Evolutionary conservation across 2,888 invertebrate species (phyloP), one percentile per base, ranked within the genome.

Genomic region (Scrobipalpa atriplicella): DNA sequence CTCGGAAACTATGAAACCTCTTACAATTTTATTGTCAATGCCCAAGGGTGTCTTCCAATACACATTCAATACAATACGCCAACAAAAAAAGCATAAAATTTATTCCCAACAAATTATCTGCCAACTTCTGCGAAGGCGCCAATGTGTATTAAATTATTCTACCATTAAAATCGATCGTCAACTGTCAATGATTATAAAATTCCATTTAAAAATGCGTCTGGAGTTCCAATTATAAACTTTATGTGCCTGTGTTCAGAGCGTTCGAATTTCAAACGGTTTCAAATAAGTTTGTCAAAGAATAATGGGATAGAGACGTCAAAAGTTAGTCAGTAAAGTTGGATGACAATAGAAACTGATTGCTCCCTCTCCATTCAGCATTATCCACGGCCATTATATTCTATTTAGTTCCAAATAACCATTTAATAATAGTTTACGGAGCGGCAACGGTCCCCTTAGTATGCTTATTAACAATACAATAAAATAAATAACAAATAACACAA

Each of bases 381-480:
- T 90, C 83, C 89, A 88, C 85, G 87, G 86, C 90, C 81, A 92
- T 92, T 92, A 92, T 92, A 92, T 91, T 92, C 91, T 87, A 92
- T 92, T 92, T 92, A 92, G 90, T 86, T 87, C 89, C 89, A 91
- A 92, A 92, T 92, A 92, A 92, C 84, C 91, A 85, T 92, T 92
- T 92, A 92, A 92, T 85, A 86, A 83, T 91, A 88, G 86, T 87
- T 85, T 85, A 84, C 85, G 84, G 80, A 83, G 75, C 78, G 77
- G 77, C 78, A 75, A 78, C 80, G 82, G 84, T 84, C 82, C 86
- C 82, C 86, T 85, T 86, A 86, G 84, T 89, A 87, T 87, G 90
- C 90, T 87, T 91, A 92, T 92, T 92, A 92, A 92, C 90, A 92
- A 92, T 90, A 92, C 90, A 92, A 91, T 91, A 88, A 92, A 90